These are phyloP conservation scores for Pangasius krempfi DNA, from an alignment of 2,797 vertebrate species.

Conservation along the genomic window DNA sequence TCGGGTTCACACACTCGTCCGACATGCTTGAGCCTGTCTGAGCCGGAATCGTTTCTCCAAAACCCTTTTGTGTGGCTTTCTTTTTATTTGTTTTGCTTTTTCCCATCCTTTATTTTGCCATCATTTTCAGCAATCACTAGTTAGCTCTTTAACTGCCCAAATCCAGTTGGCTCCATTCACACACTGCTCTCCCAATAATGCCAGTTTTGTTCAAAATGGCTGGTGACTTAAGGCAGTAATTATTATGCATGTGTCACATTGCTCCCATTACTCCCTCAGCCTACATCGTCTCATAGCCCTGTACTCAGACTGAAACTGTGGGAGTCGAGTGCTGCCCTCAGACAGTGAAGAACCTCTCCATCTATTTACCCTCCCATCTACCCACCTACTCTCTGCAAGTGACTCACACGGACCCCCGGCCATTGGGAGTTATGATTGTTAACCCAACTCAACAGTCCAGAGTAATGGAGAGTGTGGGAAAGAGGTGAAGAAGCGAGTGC, in stretches of 20 bases:
- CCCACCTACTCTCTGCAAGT: slow-evolving; percentile 26
- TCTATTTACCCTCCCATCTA: slow-evolving; percentile 25
- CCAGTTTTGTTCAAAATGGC: slow-evolving; percentile 41
- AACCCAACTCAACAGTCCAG: too few relatives aligned
- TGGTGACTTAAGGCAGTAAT: slow-evolving; percentile 36
- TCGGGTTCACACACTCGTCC: neutral
- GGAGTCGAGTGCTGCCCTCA: slow-evolving; percentile 53
- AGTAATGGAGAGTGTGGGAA: too few relatives aligned
- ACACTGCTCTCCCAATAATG: slow-evolving; percentile 40
- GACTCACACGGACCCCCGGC: slow-evolving; percentile 20
- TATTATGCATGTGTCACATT: slow-evolving; percentile 42
- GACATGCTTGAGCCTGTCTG: slow-evolving; percentile 5
- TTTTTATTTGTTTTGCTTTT: slow-evolving; percentile 24
- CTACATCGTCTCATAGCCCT: slow-evolving; percentile 32
- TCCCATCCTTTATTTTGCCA: slow-evolving; percentile 9
- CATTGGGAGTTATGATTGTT: neutral
- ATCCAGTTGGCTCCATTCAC: slow-evolving; percentile 23
- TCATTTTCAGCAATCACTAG: slow-evolving; percentile 6
- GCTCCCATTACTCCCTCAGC: slow-evolving; percentile 41
- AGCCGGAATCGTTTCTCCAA: neutral
- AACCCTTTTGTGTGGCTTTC: slow-evolving; percentile 8
- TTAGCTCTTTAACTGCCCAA: slow-evolving; percentile 9
- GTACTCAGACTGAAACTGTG: slow-evolving; percentile 36
- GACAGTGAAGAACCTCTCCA: slow-evolving; percentile 53
- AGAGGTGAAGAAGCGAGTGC: too few relatives aligned